Base-by-base conservation (phyloP, 35 echinoderm and acorn worm genomes). In the Stichopus chloronotus region DNA sequence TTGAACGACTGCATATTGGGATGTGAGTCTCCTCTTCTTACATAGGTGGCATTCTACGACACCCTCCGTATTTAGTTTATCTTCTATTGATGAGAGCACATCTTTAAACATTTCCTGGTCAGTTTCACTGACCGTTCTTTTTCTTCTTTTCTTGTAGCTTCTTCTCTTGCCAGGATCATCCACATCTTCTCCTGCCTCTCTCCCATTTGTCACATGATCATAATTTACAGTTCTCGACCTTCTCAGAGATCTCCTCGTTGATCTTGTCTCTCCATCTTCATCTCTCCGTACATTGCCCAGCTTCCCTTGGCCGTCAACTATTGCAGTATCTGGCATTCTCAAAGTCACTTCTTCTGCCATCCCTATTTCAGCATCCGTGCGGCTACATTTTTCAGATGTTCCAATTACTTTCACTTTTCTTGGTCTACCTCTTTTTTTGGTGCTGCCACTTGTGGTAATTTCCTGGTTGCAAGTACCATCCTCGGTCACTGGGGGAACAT, bases 361-460 rank as follows among this genome's bases (percentile, higher is more conserved):
- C 9, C 11, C 24, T 81, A 52, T 81, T 6, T 13, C 78, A 76
- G 5, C 13, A 5, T 11, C 13, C 2, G 17, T 20, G 24, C 24
- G 17, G 7, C 13, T 76, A 12, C 24, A 76, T 76, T 76, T 24
- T 76, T 76, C 17, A 13, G 72, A 76, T 0, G 72, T 43, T 43
- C 1, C 30, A 3, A 43, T 43, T 43, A 43, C 3, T 43, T 43
- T 43, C 30, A 43, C 30, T 65, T 19, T 19, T 65, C 79, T 81
- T 81, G 79, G 79, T 16, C 79, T 81, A 52, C 79, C 79, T 24
- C 79, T 81, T 43, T 14, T 14, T 54, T 30, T 81, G 6, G 79
- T 20, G 7, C 79, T 81, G 53, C 79, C 79, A 8, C 9, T 83
- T 83, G 76, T 43, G 30, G 30, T 43, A 43, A 43, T 43, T 43